A percentile compares a stretch with the other conserved stretches of the same genome.
Evolutionary conservation across 2,797 vertebrate species (phyloP).

Genomic region (Echeneis naucrates): DNA sequence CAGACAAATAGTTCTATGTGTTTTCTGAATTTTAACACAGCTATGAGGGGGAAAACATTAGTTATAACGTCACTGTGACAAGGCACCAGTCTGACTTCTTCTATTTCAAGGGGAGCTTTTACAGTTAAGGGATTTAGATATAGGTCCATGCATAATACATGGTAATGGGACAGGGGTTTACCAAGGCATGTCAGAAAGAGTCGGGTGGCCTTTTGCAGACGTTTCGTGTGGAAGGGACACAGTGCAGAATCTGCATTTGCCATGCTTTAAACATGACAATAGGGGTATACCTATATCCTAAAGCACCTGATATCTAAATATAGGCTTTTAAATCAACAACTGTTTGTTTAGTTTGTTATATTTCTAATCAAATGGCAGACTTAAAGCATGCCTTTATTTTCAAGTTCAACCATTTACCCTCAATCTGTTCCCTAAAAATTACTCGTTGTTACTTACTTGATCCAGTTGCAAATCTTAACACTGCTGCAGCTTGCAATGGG

Average conservation of each 20-base stretch:
- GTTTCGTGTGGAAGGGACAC: slow-evolving; percentile 38
- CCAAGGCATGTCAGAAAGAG: slow-evolving; percentile 59
- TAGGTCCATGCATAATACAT: slow-evolving; percentile 74
- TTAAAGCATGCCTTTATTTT: slow-evolving; percentile 31
- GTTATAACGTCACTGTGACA: slow-evolving; percentile 39
- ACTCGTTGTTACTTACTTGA: too few relatives aligned
- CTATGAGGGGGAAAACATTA: slow-evolving; percentile 1
- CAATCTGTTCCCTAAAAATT: slow-evolving; percentile 18
- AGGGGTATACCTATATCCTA: slow-evolving; percentile 2
- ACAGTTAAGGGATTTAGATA: slow-evolving; percentile 68
- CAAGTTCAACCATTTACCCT: slow-evolving; percentile 34
- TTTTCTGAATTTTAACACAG: background rate
- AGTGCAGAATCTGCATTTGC: slow-evolving; percentile 13
- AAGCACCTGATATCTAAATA: too few relatives aligned
- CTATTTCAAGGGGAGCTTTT: slow-evolving; percentile 72
- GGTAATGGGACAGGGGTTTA: slow-evolving; percentile 71
- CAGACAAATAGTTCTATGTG: background rate
- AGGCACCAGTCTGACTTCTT: slow-evolving; percentile 36
- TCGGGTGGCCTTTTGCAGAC: slow-evolving; percentile 45
- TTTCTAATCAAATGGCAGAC: slow-evolving; percentile 32
- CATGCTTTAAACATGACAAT: slow-evolving; percentile 5
- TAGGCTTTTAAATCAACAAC: too few relatives aligned
- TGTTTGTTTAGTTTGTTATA: too few relatives aligned
- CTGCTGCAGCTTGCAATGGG: background rate
- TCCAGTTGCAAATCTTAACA: slow-evolving; percentile 8